Conservation (phyloP, 2,797 vertebrate genomes). For the Momotus momota region DNA sequence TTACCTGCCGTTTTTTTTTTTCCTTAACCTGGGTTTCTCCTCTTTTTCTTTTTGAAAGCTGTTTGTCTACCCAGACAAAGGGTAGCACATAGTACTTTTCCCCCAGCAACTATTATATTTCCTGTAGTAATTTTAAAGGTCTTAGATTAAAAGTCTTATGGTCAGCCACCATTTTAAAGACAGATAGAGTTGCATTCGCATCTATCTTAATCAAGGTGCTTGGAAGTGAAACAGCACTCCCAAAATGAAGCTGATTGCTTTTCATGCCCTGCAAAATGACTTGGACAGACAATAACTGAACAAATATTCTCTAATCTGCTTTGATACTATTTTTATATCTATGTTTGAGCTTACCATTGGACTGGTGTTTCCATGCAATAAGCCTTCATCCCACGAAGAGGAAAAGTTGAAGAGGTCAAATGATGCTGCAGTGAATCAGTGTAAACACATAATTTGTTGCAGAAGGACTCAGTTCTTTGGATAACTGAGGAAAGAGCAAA, state of each 20-base stretch:
- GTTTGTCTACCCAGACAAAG: background rate
- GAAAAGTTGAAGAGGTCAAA: background rate
- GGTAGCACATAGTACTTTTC: background rate
- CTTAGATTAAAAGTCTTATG: background rate
- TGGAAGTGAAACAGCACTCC: background rate
- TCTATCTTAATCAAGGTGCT: background rate
- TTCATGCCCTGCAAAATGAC: background rate
- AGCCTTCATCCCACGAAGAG: background rate
- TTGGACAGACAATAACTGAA: background rate
- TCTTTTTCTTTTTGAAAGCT: background rate
- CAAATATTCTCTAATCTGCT: background rate
- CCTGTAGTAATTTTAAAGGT: background rate
- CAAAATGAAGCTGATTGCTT: slow-evolving; percentile 8
- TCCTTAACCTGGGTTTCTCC: fast-evolving
- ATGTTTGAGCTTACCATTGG: background rate
- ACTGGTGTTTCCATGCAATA: background rate
- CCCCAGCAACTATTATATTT: background rate
- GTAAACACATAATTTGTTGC: background rate
- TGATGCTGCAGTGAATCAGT: background rate
- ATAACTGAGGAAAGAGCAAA: background rate
- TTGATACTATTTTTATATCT: background rate
- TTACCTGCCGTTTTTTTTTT: background rate
- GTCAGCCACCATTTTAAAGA: slow-evolving; percentile 26
- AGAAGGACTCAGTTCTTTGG: background rate
- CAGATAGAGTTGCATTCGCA: background rate